Percentiles rank a stretch among this genome's conserved stretches.
Conservation (phyloP, 1,140 invertebrate genomes). For the Cylas formicarius region DNA sequence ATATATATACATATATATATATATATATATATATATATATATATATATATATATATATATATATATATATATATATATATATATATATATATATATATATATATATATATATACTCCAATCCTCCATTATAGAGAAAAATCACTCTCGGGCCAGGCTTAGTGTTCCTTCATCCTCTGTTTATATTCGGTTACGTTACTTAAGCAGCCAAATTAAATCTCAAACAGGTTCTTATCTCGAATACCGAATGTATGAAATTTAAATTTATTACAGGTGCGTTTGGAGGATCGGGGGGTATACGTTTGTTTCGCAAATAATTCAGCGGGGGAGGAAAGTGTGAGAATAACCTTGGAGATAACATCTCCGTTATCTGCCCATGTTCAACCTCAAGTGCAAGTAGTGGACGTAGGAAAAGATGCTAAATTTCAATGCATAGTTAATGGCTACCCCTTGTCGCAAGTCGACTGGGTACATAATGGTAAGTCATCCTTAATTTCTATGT, state of each 20-base stretch:
- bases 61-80: no score
- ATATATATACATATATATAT: no score
- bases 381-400: constrained; percentile 66
- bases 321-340: constrained; percentile 74
- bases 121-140: no score
- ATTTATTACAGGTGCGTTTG: constrained; percentile 47
- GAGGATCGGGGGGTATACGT: constrained; percentile 78
- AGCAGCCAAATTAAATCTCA: no score
- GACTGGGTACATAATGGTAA: constrained; percentile 76
- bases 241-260: not conserved
- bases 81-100: no score
- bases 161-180: no score
- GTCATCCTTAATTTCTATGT: not conserved
- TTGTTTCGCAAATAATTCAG: constrained; percentile 81
- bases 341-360: constrained; percentile 57
- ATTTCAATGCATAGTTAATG: constrained; percentile 80
- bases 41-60: no score
- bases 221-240: no score
- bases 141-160: no score
- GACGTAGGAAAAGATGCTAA: constrained; percentile 73
- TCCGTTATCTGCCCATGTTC: constrained; percentile 63
- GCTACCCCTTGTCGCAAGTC: constrained; percentile 71
- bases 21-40: no score
- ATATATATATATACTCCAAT: no score
- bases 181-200: no score